These are phyloP conservation scores for Chaetodon auriga DNA, from an alignment of 2,113 vertebrate genomes.

Conservation along the genomic window DNA sequence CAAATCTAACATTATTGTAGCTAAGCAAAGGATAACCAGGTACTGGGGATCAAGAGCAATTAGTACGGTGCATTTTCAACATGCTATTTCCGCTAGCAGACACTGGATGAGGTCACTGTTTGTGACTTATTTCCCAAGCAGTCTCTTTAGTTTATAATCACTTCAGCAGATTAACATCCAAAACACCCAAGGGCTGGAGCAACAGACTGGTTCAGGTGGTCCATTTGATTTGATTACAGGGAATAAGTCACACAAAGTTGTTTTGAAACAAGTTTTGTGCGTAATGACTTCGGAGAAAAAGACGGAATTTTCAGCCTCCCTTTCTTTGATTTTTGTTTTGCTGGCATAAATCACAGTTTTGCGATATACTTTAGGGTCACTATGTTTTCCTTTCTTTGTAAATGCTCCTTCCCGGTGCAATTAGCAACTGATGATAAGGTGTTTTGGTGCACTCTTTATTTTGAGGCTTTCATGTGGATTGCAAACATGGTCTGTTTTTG, in stretches of 20 bases:
- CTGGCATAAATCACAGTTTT: constrained; percentile 42
- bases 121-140: constrained; percentile 31
- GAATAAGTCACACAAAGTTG: constrained; percentile 20
- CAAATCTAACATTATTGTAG: not conserved
- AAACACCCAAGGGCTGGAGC: constrained; percentile 23
- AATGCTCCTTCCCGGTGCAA: constrained; percentile 39
- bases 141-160: constrained; percentile 22
- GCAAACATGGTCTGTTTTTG: constrained; percentile 35
- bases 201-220: constrained; percentile 29
- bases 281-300: constrained; percentile 41
- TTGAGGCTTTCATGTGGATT: constrained; percentile 60
- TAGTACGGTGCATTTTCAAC: constrained; percentile 5
- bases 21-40: not conserved
- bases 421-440: constrained; percentile 57
- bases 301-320: constrained; percentile 18
- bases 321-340: constrained; percentile 48
- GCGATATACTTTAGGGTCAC: constrained; percentile 37
- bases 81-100: not conserved
- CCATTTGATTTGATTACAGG: constrained; percentile 50
- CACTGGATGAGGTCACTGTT: constrained; percentile 29
- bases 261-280: constrained; percentile 47
- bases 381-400: constrained; percentile 31
- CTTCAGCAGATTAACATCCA: constrained; percentile 33
- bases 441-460: constrained; percentile 42
- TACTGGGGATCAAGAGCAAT: constrained; percentile 9